Evolutionary conservation across 2,888 invertebrate genomes (phyloP), one percentile per base, ranked within the genome.

Genomic region (Saturnia pavonia): DNA sequence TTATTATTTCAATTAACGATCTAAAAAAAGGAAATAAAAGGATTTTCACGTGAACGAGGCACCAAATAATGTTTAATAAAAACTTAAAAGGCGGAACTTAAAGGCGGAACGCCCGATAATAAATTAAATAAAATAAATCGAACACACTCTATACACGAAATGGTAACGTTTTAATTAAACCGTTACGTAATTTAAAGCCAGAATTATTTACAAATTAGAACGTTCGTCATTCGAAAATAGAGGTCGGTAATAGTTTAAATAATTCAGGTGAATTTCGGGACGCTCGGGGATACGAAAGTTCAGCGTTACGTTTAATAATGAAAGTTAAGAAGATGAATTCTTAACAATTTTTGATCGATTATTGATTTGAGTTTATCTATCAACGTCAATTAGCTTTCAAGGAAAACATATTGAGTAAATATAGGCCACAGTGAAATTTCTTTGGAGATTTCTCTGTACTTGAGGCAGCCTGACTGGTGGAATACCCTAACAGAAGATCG

Each of bases 71-170:
- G n/a, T n/a, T n/a, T n/a, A n/a, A n/a, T n/a, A n/a, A n/a, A n/a
- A n/a, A n/a, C n/a, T n/a, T n/a, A n/a, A n/a, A n/a, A n/a, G n/a
- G n/a, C n/a, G n/a, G n/a, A n/a, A 27, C 57, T 27, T 60, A 12
- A 60, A 60, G 57, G 57, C 27, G 57, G 57, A 27, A 60, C 57
- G 57, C 57, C 27, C 57, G 4, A 27, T 60, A 60, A 60, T 27
- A 27, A 60, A 14, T 54, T n/a, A 54, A 60, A 27, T 51, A 51
- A 51, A 51, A 51, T 60, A 60, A 60, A 60, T 60, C 27, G 25
- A 60, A 60, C 57, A 60, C 27, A 19, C 22, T 60, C 11, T 27
- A 60, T 60, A 60, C 14, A 57, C 0, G 57, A 60, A 60, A 25
- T 14, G 57, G 25, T 60, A 14, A 60, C 0, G 57, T 60, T 60